Conservation (phyloP, 1,140 invertebrate species). For the Drepana arcuata region DNA sequence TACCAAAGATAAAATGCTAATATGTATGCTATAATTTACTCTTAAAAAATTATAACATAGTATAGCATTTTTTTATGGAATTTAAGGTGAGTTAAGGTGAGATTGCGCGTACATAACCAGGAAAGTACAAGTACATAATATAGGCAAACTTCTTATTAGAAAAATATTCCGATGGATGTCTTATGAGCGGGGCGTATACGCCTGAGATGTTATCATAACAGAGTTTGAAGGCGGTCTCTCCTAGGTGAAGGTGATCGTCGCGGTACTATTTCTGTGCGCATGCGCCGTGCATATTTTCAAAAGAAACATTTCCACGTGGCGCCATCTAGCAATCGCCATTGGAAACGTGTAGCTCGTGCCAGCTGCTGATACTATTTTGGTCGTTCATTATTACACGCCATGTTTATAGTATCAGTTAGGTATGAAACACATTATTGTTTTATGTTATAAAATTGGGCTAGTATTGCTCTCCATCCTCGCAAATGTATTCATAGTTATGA, state of each 20-base stretch:
- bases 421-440: not conserved
- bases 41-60: no score
- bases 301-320: constrained; percentile 25
- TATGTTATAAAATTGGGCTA: not conserved
- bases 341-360: constrained; percentile 36
- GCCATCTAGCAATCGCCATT: constrained; percentile 52
- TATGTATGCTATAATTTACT: no score
- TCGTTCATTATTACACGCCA: constrained; percentile 19
- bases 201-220: constrained; percentile 20
- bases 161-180: not conserved
- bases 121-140: no score
- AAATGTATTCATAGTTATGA: not conserved
- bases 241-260: constrained; percentile 66
- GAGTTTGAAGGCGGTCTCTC: constrained; percentile 28
- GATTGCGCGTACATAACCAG: no score
- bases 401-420: not conserved
- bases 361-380: constrained; percentile 59
- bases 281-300: constrained; percentile 31
- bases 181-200: constrained; percentile 4
- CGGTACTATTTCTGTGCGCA: constrained; percentile 56
- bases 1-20: no score
- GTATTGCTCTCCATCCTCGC: not conserved
- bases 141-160: not conserved
- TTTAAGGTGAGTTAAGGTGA: no score
- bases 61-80: not conserved